Conservation (phyloP, 2,888 invertebrate genomes). For the Drosophila demipolita region DNA sequence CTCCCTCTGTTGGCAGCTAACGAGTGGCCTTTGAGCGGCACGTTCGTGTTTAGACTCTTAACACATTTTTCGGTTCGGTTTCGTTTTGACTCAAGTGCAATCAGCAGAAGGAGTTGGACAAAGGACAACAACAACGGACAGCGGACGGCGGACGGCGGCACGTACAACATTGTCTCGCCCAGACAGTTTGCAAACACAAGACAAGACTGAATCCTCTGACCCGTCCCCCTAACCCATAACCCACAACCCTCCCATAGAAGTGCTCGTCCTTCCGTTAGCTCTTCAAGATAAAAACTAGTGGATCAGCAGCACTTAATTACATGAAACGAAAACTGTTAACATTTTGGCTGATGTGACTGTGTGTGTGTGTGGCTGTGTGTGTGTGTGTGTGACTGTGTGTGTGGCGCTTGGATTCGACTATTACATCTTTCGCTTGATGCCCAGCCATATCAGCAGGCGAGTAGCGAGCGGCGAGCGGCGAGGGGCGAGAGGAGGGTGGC, state of each 20-base stretch:
- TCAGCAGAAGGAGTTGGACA: slow-evolving; percentile 58
- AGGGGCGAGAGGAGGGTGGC: too few relatives aligned
- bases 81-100: slow-evolving; percentile 66
- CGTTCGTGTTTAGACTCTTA: slow-evolving; percentile 78
- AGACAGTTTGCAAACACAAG: slow-evolving; percentile 75
- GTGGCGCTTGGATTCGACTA: background rate
- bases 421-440: background rate
- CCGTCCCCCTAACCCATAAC: background rate
- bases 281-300: slow-evolving; percentile 76
- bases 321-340: slow-evolving; percentile 80
- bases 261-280: slow-evolving; percentile 33
- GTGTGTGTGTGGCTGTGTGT: background rate
- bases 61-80: slow-evolving; percentile 72
- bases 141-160: slow-evolving; percentile 37
- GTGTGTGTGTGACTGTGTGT: background rate
- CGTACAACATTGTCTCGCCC: slow-evolving; percentile 73
- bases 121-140: slow-evolving; percentile 10
- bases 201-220: slow-evolving; percentile 10
- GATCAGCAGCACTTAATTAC: slow-evolving; percentile 80
- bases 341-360: slow-evolving; percentile 38
- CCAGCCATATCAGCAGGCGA: background rate
- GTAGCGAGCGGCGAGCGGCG: too few relatives aligned
- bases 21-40: slow-evolving; percentile 79
- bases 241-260: background rate
- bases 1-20: slow-evolving; percentile 45